A percentile compares a stretch with the other conserved stretches of the same genome.
Conservation (phyloP, 2,797 vertebrate genomes). For the Caiman crocodilus region DNA sequence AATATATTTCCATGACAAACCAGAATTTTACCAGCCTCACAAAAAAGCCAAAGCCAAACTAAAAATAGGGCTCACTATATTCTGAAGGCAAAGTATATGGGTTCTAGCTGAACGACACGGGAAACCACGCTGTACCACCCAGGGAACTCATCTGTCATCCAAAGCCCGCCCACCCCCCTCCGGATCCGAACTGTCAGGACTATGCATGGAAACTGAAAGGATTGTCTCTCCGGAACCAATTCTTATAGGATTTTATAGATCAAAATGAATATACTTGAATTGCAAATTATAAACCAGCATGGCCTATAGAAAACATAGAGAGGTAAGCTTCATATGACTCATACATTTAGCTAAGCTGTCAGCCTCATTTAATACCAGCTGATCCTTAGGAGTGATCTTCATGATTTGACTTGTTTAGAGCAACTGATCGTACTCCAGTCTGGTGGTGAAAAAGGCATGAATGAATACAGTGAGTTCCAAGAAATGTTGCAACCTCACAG, state of each 20-base stretch:
- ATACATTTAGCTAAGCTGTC: neutral
- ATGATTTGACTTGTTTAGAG: neutral
- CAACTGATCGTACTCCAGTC: neutral
- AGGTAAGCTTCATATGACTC: neutral
- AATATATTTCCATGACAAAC: neutral
- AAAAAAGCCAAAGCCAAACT: neutral
- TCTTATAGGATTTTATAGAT: neutral
- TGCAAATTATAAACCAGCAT: slow-evolving; percentile 20
- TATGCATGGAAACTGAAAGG: neutral
- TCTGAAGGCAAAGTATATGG: neutral
- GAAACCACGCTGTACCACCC: neutral
- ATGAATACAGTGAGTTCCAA: neutral
- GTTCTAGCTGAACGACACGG: neutral
- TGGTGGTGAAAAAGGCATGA: neutral
- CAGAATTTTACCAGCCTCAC: neutral
- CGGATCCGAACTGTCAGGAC: slow-evolving; percentile 21
- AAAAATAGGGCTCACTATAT: neutral
- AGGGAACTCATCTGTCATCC: neutral
- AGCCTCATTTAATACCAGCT: neutral
- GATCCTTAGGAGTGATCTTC: neutral
- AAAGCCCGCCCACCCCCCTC: neutral
- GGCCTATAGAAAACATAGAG: neutral
- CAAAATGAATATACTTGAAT: slow-evolving; percentile 22
- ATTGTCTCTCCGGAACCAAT: slow-evolving; percentile 4
- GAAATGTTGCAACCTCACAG: neutral